Base-by-base conservation (phyloP, 2,888 invertebrate species). In the Cheilosia scutellata region DNA sequence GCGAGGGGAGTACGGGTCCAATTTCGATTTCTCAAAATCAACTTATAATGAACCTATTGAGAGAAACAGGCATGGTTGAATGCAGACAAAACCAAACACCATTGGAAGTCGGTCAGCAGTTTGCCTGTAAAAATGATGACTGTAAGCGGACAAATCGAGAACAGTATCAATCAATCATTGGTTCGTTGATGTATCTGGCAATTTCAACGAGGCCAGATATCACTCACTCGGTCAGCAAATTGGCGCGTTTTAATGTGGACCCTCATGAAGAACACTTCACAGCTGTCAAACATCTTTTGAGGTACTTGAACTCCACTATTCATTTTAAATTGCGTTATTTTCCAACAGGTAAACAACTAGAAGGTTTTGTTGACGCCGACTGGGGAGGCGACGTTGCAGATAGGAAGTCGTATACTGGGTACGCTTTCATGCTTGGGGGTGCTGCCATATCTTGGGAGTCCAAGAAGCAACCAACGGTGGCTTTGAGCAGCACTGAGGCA, bases 401-500 rank as follows among this genome's bases (percentile, higher is more conserved):
- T 31, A 55, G 83, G 7, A 86, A 72, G 25, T 83, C 83, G n/a
- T 87, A 66, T 27, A 87, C 70, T 40, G 87, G 82, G 0, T 87
- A 31, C 9, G 58, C 49, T 11, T 87, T 87, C 66, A 16, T 77
- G 29, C 20, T 76, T 1, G 76, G 60, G 9, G 76, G 74, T 31
- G 29, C 75, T 20, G 79, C 70, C 4, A 29, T 87, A 13, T 55
- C 86, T 4, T 87, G 82, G 70, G 77, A 87, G 25, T 72, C 68
- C 1, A 79, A 77, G 63, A 88, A 87, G 31, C 82, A 87, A 16
- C 57, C 42, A 25, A 63, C 72, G 9, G 68, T 84, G 51, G 78
- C 79, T 1, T 71, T 88, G 13, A 87, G 79, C 68, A 87, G 75
- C 40, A 87, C 82, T 9, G 87, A 87, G 37, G 87, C 86, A 4